Percentiles rank a stretch among this genome's conserved stretches.
Conservation (phyloP, 2,797 vertebrate species). For the Hemitrygon akajei region DNA sequence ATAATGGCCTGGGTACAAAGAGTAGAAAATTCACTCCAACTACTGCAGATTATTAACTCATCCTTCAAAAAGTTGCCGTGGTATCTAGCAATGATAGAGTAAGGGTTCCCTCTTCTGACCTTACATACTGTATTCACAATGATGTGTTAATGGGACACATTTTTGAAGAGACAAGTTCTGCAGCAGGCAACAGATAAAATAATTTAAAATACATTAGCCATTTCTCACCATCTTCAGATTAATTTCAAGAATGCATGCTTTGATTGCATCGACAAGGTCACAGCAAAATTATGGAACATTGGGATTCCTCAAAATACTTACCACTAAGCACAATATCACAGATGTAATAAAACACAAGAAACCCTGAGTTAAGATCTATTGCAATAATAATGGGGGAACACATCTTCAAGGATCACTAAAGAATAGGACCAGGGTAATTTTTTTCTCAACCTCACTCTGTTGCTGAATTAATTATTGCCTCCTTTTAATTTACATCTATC, state of each 20-base stretch:
- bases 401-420: not conserved
- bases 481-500: not conserved
- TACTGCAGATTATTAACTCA: not conserved
- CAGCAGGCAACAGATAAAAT: not conserved
- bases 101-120: not conserved
- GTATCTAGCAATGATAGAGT: not conserved
- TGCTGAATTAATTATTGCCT: not conserved
- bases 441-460: not conserved
- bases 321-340: not conserved
- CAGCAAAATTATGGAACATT: not conserved
- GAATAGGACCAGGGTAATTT: not conserved
- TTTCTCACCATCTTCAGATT: not conserved
- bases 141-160: not conserved
- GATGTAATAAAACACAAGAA: not conserved
- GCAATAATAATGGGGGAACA: not conserved
- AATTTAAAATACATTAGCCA: not conserved
- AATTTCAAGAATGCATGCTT: not conserved
- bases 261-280: not conserved
- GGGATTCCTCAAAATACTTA: not conserved
- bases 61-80: not conserved
- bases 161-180: not conserved
- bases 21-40: not conserved
- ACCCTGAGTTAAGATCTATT: not conserved
- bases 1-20: not conserved
- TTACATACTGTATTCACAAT: not conserved